Evolutionary conservation across 1,140 invertebrate species (phyloP).

Genomic region (Ctenoplectra terminalis): DNA sequence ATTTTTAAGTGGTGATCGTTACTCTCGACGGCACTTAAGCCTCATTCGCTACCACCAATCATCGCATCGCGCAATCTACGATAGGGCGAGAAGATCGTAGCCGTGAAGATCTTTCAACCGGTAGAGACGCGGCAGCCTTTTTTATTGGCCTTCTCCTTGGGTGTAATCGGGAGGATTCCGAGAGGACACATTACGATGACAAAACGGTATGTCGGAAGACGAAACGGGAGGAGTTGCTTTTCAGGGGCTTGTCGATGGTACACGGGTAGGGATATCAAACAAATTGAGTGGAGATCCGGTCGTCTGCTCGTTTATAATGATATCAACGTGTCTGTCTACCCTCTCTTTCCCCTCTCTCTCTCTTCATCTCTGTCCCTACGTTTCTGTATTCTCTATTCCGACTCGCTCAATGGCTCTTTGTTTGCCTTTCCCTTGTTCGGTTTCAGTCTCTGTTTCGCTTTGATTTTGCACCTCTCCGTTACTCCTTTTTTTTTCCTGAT

Average conservation of each 20-base stretch:
- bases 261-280: slow-evolving; percentile 66
- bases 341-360: neutral
- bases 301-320: slow-evolving; percentile 73
- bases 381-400: neutral
- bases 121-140: neutral
- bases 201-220: slow-evolving; percentile 59
- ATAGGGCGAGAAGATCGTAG: slow-evolving; percentile 34
- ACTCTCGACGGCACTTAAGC: slow-evolving; percentile 44
- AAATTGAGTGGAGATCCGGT: slow-evolving; percentile 76
- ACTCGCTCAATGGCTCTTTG: slow-evolving; percentile 27
- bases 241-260: slow-evolving; percentile 39
- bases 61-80: neutral
- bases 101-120: slow-evolving; percentile 16
- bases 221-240: slow-evolving; percentile 2
- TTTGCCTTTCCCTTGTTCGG: neutral
- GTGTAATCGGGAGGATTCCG: slow-evolving; percentile 22
- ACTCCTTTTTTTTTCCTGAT: slow-evolving; percentile 19
- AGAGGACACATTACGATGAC: slow-evolving; percentile 68
- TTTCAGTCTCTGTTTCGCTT: slow-evolving; percentile 6
- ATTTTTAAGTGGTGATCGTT: slow-evolving; percentile 69
- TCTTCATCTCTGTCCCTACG: too few relatives aligned
- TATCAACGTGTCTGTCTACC: slow-evolving; percentile 67
- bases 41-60: slow-evolving; percentile 42
- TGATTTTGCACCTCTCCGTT: slow-evolving; percentile 24
- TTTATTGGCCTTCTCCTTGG: slow-evolving; percentile 30